These are phyloP conservation scores for Archips crataeganus DNA, from an alignment of 2,888 invertebrate genomes.

Conservation along the genomic window DNA sequence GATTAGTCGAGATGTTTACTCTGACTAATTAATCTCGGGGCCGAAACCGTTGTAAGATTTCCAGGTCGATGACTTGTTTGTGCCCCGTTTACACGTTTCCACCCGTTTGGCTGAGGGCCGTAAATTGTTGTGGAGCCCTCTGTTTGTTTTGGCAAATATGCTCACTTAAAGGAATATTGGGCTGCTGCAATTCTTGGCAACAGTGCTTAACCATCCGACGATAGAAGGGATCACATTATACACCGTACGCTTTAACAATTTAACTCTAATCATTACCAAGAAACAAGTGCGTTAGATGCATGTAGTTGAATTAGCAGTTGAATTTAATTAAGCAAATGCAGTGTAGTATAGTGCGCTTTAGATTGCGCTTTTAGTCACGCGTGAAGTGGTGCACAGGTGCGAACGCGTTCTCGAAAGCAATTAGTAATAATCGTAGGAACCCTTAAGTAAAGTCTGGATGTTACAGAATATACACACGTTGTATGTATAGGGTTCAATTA, in stretches of 20 bases:
- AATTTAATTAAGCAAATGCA: conserved; percentile 13
- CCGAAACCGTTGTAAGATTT: conserved; percentile 68
- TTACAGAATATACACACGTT: not conserved
- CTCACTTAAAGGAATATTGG: conserved; percentile 40
- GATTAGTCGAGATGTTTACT: conserved; percentile 76
- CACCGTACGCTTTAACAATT: not conserved
- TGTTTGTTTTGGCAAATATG: conserved; percentile 50
- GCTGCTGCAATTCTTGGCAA: conserved; percentile 22
- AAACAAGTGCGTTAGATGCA: not conserved
- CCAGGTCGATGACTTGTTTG: conserved; percentile 68
- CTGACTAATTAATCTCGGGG: conserved; percentile 78
- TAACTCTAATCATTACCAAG: not conserved
- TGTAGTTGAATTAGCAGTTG: not conserved
- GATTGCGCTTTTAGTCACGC: conserved; percentile 21
- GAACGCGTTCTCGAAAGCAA: conserved; percentile 7
- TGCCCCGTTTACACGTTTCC: conserved; percentile 62
- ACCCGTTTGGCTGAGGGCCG: conserved; percentile 53
- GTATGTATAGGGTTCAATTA: not conserved
- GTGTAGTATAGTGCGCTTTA: conserved; percentile 1
- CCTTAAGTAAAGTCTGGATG: not conserved
- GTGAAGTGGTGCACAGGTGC: conserved; percentile 21
- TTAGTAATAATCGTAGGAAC: conserved; percentile 14
- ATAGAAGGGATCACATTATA: not conserved
- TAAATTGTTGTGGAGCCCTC: conserved; percentile 42
- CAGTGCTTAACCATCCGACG: conserved; percentile 11